These are phyloP conservation scores for Chymomyza amoena DNA, from an alignment of 2,888 invertebrate genomes.

Conservation along the genomic window DNA sequence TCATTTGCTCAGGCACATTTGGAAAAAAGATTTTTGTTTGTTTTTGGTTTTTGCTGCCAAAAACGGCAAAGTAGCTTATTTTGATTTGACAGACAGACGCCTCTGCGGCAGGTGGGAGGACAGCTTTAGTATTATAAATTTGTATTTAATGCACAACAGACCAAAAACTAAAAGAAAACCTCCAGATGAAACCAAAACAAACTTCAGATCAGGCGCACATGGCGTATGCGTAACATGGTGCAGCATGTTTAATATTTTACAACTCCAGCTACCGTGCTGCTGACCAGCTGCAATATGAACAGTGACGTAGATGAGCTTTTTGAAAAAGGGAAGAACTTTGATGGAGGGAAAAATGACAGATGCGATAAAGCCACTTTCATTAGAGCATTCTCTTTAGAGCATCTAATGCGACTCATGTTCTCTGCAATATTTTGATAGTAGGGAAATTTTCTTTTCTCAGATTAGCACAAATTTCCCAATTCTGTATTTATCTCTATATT, in stretches of 20 bases:
- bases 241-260: not conserved
- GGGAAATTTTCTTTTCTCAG: no score
- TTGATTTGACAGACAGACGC: slow-evolving; percentile 1
- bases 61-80: slow-evolving; percentile 25
- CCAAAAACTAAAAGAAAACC: not conserved
- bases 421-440: no score
- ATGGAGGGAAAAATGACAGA: no score
- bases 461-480: no score
- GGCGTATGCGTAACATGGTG: slow-evolving; percentile 1
- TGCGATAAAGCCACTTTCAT: no score
- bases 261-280: not conserved
- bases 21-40: slow-evolving; percentile 15
- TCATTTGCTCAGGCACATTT: slow-evolving; percentile 40
- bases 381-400: no score
- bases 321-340: no score
- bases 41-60: slow-evolving; percentile 20
- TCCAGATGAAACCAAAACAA: not conserved
- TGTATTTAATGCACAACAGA: not conserved
- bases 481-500: no score
- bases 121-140: slow-evolving; percentile 18
- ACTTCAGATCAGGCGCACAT: not conserved
- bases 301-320: no score
- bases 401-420: no score
- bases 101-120: slow-evolving; percentile 13
- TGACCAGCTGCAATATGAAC: no score